These are phyloP conservation scores for Mionectes macconnelli DNA, from an alignment of 2,113 vertebrate species.

Conservation along the genomic window DNA sequence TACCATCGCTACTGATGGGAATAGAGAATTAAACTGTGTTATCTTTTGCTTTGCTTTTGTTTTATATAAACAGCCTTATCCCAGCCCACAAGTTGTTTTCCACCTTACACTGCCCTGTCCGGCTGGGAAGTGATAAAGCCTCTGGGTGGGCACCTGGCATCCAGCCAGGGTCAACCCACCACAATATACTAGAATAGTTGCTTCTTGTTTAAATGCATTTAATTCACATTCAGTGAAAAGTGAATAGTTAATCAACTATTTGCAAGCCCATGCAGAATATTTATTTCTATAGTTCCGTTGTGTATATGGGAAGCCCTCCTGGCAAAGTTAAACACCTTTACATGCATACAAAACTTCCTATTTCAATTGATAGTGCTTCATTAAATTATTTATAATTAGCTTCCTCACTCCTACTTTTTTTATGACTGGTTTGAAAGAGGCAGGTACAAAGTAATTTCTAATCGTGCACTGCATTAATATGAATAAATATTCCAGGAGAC, in stretches of 20 bases:
- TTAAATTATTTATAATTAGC: conserved; percentile 69
- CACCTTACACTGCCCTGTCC: too few species aligned
- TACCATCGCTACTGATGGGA: too few species aligned
- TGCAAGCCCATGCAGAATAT: conserved; percentile 43
- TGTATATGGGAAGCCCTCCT: conserved; percentile 8
- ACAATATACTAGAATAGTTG: neutral
- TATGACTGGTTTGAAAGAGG: conserved; percentile 31
- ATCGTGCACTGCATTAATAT: neutral
- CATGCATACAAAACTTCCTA: conserved; percentile 32
- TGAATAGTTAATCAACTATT: conserved; percentile 16
- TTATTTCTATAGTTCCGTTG: conserved; percentile 63
- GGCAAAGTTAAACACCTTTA: conserved; percentile 53
- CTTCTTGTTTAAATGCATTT: conserved; percentile 39
- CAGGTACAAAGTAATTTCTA: conserved; percentile 9
- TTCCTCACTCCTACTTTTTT: conserved; percentile 45
- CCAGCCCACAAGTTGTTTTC: too few species aligned
- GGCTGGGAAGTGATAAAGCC: too few species aligned
- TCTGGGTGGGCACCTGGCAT: too few species aligned
- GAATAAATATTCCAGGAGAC: conserved; percentile 45
- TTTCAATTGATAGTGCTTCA: conserved; percentile 40
- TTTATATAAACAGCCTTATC: too few species aligned
- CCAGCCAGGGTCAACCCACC: too few species aligned
- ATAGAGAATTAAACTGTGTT: too few species aligned
- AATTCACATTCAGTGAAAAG: neutral
- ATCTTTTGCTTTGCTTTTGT: too few species aligned